Evolutionary conservation across 2,888 invertebrate species (phyloP).

Genomic region (Falcaria lacertinaria): DNA sequence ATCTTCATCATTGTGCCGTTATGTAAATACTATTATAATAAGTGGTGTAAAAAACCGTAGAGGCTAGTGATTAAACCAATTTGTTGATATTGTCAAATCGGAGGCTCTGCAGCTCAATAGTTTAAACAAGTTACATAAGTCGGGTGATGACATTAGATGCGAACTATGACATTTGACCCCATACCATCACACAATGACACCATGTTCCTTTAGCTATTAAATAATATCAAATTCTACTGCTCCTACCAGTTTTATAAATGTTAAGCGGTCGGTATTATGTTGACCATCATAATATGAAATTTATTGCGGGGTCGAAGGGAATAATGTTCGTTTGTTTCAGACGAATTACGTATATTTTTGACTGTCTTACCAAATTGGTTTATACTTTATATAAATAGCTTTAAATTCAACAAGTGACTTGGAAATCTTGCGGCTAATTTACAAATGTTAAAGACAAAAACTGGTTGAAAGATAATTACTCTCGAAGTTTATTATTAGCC

Average conservation of each 20-base stretch:
- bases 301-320: no score
- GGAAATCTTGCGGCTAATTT: background rate
- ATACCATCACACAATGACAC: background rate
- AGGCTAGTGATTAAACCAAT: background rate
- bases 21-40: background rate
- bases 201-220: background rate
- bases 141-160: slow-evolving; percentile 13
- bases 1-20: background rate
- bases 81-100: background rate
- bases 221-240: background rate
- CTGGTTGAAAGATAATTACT: background rate
- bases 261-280: no score
- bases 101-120: background rate
- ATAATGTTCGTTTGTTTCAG: no score
- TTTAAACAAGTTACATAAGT: background rate
- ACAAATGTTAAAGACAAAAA: background rate
- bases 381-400: no score
- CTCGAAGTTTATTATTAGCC: background rate
- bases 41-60: background rate
- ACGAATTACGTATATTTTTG: no score
- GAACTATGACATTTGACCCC: slow-evolving; percentile 40
- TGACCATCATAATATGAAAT: no score
- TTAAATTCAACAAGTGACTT: no score
- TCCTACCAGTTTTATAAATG: background rate
- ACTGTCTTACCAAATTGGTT: no score